Base-by-base conservation (phyloP, 2,888 invertebrate genomes). In the Caenorhabditis auriculariae region DNA sequence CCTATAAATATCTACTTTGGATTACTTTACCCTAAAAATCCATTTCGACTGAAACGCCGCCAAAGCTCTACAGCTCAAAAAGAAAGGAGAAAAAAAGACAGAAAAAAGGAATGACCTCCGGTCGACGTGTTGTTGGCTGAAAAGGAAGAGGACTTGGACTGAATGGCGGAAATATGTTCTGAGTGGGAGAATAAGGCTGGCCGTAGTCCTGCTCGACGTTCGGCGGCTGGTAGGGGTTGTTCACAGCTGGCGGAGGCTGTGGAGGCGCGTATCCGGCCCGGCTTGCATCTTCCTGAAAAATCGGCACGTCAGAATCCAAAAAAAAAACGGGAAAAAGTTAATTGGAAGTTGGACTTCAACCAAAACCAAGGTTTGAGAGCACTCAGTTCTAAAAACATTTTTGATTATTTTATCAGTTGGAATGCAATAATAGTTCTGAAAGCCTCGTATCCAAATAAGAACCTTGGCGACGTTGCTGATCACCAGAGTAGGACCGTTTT, bases 401-500 rank as follows among this genome's bases (percentile, higher is more conserved):
- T n/a, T n/a, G n/a, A n/a, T n/a, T n/a, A n/a, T n/a, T n/a, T n/a
- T n/a, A n/a, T n/a, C n/a, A n/a, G n/a, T n/a, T n/a, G n/a, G n/a
- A n/a, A n/a, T n/a, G n/a, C n/a, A n/a, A n/a, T n/a, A n/a, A n/a
- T n/a, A n/a, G n/a, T n/a, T n/a, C n/a, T n/a, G n/a, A n/a, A n/a
- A n/a, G n/a, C n/a, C n/a, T n/a, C n/a, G n/a, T n/a, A n/a, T n/a
- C n/a, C n/a, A n/a, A n/a, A n/a, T n/a, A n/a, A n/a, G n/a, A n/a
- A 52, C 52, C 24, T 68, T 68, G 0, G 66, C 69, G 2, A 60
- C 63, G 46, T 65, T 66, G 51, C 66, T 66, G 42, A 69, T 69
- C 9, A 69, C 57, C 4, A 64, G 50, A 0, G 60, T 60, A 0
- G 64, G 64, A 0, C 61, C 57, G 7, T 54, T 58, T 26, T 62